Conservation (phyloP, 2,888 invertebrate genomes). For the Coelinius sp. region DNA sequence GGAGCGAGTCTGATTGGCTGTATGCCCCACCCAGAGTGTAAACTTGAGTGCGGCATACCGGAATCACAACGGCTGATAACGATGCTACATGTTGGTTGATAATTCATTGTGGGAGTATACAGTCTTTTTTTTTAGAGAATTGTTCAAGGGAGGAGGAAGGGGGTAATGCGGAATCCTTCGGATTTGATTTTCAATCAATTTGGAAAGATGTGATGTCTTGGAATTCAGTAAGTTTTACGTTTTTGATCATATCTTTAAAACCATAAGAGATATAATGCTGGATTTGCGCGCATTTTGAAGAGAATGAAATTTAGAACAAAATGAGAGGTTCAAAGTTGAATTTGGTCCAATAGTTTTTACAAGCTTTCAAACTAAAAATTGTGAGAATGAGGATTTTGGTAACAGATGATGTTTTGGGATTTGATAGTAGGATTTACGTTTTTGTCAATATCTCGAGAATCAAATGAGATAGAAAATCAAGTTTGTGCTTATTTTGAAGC, state of each 20-base stretch:
- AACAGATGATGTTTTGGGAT: background rate
- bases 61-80: conserved; percentile 24
- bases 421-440: background rate
- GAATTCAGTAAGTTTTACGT: background rate
- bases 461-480: background rate
- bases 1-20: conserved; percentile 54
- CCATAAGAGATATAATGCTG: no score
- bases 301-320: background rate
- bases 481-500: background rate
- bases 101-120: background rate
- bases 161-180: no score
- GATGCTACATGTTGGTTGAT: background rate
- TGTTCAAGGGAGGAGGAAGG: background rate
- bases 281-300: no score
- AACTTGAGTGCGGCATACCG: conserved; percentile 19
- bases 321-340: background rate
- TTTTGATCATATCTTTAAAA: background rate
- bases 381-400: background rate
- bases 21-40: conserved; percentile 24
- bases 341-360: no score
- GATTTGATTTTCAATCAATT: no score
- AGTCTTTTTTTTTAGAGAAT: background rate
- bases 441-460: background rate
- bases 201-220: no score
- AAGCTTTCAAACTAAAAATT: background rate